Evolutionary conservation across 1,140 invertebrate genomes (phyloP), one percentile per base, ranked within the genome.

Genomic region (Nasonia giraulti): DNA sequence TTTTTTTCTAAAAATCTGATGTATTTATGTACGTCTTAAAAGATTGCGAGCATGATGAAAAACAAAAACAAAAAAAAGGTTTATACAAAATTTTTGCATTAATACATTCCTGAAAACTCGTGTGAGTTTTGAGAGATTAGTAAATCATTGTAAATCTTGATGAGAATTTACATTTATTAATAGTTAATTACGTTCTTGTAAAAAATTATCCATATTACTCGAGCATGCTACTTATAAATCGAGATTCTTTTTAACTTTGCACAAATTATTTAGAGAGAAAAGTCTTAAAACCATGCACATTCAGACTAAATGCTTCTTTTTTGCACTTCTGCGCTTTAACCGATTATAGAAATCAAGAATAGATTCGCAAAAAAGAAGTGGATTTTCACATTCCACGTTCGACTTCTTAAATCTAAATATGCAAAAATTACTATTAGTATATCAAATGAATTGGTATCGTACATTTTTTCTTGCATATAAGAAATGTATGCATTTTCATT

Each of bases 71-170:
- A 62, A 62, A 62, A n/a, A 62, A 27, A 27, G 27, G 1, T 6
- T n/a, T 62, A 62, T n/a, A 62, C 55, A 62, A 62, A 62, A 62
- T 62, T 62, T 84, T 17, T 81, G 50, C 69, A 84, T 80, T 75
- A 73, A 27, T 4, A 85, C 83, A 85, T 85, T 85, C 83, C 83
- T 80, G 71, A 85, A 71, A 73, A 76, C 76, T 84, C 77, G 23
- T 68, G 80, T 73, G 66, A 80, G 55, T 75, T 80, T 84, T 80
- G 27, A 80, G 55, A 81, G 55, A 81, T 69, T 69, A 84, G 37
- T 85, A 50, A 31, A 69, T 80, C 62, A 62, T 80, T 85, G 40
- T 80, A 76, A 80, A 80, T 80, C 7, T 75, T 79, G 40, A 76
- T 80, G 6, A 76, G 12, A 75, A 69, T 80, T 74, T 75, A 84